Conservation (phyloP, 1,140 invertebrate genomes). For the Drosophila littoralis region DNA sequence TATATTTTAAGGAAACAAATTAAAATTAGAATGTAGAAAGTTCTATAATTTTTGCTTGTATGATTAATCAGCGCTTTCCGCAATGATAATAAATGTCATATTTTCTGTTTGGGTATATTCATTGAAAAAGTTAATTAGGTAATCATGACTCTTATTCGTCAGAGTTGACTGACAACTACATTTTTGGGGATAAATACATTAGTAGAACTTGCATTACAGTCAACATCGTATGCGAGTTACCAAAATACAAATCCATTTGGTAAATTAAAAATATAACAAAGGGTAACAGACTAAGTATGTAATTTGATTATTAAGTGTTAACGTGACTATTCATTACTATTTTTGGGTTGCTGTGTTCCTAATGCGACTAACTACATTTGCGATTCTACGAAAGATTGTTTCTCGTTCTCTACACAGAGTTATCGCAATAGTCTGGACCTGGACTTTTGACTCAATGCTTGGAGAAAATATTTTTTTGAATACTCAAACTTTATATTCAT, state of each 20-base stretch:
- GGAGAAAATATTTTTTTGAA: not conserved
- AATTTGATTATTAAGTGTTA: slow-evolving; percentile 50
- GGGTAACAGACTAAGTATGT: slow-evolving; percentile 80
- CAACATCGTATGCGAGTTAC: slow-evolving; percentile 65
- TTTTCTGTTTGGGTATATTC: slow-evolving; percentile 39
- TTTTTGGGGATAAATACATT: slow-evolving; percentile 59
- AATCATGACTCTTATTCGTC: slow-evolving; percentile 34
- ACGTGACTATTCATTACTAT: slow-evolving; percentile 33
- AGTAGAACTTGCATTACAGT: slow-evolving; percentile 34
- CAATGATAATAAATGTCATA: slow-evolving; percentile 50
- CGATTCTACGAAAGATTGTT: slow-evolving; percentile 16
- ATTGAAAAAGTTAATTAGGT: slow-evolving; percentile 51
- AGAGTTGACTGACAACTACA: slow-evolving; percentile 62
- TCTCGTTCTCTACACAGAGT: not conserved
- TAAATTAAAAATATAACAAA: slow-evolving; percentile 62
- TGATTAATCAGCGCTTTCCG: slow-evolving; percentile 31
- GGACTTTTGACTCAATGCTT: slow-evolving; percentile 6
- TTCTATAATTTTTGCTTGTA: slow-evolving; percentile 61
- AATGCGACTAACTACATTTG: not conserved
- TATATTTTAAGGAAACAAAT: slow-evolving; percentile 16
- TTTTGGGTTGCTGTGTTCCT: slow-evolving; percentile 20
- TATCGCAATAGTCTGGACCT: slow-evolving; percentile 5
- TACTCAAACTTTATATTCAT: not conserved
- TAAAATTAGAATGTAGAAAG: slow-evolving; percentile 51
- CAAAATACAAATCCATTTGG: slow-evolving; percentile 59